phyloP scores from a whole-genome alignment of 2,797 vertebrate genomes.

The Girardinus metallicus region DNA sequence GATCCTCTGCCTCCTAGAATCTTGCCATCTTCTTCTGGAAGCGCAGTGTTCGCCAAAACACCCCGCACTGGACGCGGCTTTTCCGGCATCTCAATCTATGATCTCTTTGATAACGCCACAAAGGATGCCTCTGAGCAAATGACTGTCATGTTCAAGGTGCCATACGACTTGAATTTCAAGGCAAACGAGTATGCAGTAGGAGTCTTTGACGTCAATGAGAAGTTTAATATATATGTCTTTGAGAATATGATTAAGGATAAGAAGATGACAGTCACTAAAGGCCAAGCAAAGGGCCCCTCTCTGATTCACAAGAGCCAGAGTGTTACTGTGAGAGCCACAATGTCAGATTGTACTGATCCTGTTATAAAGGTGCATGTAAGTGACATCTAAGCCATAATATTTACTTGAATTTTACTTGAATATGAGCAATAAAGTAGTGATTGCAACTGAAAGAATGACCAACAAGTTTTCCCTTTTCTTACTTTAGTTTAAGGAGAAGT shows the following conservation, averaged over 20 bases:
- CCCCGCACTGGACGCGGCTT: background rate
- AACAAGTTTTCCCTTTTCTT: background rate
- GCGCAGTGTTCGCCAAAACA: constrained; percentile 1
- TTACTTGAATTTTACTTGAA: background rate
- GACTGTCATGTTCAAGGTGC: constrained; percentile 18
- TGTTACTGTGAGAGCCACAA: constrained; percentile 23
- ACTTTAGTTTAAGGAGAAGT: background rate
- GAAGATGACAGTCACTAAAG: background rate
- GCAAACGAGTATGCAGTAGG: constrained; percentile 8
- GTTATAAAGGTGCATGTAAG: constrained; percentile 9
- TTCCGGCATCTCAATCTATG: constrained; percentile 8
- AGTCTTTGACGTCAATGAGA: background rate
- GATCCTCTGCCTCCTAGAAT: constrained; percentile 6
- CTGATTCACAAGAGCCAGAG: background rate
- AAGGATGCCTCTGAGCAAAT: background rate
- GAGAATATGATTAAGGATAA: background rate
- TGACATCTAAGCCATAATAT: background rate
- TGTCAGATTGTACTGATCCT: constrained; percentile 8
- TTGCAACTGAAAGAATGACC: background rate
- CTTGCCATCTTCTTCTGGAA: background rate
- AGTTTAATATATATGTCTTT: background rate
- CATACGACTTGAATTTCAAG: constrained; percentile 2
- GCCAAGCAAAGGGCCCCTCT: background rate
- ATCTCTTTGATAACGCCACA: background rate
- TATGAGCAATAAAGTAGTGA: background rate